These are phyloP conservation scores for Microtus montanus DNA, from an alignment of 2,113 vertebrate species.

Conservation along the genomic window DNA sequence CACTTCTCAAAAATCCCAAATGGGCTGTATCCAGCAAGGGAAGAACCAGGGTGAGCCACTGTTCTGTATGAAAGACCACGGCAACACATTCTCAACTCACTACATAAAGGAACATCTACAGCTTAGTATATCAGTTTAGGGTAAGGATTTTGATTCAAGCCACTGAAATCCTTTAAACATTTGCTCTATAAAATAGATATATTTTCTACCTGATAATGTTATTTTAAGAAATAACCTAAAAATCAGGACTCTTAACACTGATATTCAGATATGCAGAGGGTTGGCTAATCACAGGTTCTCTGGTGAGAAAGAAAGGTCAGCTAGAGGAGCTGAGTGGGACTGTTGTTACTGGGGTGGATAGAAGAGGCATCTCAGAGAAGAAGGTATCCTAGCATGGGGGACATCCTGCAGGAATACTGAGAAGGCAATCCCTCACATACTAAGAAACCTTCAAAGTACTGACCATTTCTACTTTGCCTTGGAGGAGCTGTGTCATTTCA, in stretches of 20 bases:
- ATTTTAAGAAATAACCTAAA: background rate
- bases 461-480: background rate
- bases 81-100: background rate
- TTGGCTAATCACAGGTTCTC: background rate
- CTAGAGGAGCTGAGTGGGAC: no score
- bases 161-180: background rate
- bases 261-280: background rate
- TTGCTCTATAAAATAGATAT: background rate
- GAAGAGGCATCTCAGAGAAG: background rate
- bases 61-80: background rate
- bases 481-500: background rate
- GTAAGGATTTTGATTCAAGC: background rate
- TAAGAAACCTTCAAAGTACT: background rate
- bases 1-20: no score
- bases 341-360: background rate
- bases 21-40: background rate
- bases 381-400: background rate
- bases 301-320: background rate
- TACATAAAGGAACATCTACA: background rate
- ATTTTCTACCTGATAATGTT: background rate
- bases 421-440: background rate
- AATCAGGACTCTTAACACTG: background rate
- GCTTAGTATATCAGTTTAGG: background rate
- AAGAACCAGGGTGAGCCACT: background rate
- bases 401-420: no score